A percentile compares a stretch with the other conserved stretches of the same genome.
Evolutionary conservation across 2,888 invertebrate species (phyloP).

Genomic region (Mongoloraphidia duomilia): DNA sequence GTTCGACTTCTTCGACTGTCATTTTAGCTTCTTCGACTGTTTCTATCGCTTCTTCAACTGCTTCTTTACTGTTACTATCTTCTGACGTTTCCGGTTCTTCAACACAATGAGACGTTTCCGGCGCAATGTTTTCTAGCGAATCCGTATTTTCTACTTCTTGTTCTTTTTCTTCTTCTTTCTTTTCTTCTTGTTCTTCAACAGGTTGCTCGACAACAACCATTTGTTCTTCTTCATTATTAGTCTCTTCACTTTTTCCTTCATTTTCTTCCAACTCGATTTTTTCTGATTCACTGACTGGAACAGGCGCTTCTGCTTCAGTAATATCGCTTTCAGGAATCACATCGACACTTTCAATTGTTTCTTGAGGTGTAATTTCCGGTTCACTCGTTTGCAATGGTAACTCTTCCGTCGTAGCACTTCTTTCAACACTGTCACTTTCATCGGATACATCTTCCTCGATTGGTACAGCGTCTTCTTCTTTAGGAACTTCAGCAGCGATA

Average conservation of each 20-base stretch:
- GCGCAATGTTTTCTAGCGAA: neutral
- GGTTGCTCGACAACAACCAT: constrained; percentile 17
- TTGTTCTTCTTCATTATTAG: constrained; percentile 2
- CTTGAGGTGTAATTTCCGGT: constrained; percentile 6
- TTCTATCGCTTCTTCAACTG: constrained; percentile 8
- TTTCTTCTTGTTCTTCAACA: constrained; percentile 15
- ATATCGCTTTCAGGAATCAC: constrained; percentile 12
- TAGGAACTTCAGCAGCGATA: constrained; percentile 35
- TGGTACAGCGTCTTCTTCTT: constrained; percentile 24
- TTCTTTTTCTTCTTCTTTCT: constrained; percentile 10
- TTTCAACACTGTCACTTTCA: constrained; percentile 23
- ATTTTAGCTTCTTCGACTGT: neutral
- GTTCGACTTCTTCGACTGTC: neutral
- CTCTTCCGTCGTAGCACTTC: constrained; percentile 30
- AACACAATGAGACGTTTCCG: too few species aligned
- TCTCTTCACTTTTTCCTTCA: constrained; percentile 13
- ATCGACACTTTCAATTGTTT: constrained; percentile 2
- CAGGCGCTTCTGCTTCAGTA: constrained; percentile 12
- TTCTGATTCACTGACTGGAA: constrained; percentile 11
- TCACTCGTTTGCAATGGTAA: constrained; percentile 3
- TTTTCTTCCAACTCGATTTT: constrained; percentile 15
- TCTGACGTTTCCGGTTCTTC: neutral
- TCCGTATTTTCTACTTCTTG: constrained; percentile 13
- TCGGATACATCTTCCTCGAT: constrained; percentile 5
- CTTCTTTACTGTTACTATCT: neutral